A percentile compares a stretch with the other conserved stretches of the same genome.
These are phyloP conservation scores for Trachelus iudaicus DNA, from an alignment of 2,888 invertebrate genomes.

Conservation along the genomic window DNA sequence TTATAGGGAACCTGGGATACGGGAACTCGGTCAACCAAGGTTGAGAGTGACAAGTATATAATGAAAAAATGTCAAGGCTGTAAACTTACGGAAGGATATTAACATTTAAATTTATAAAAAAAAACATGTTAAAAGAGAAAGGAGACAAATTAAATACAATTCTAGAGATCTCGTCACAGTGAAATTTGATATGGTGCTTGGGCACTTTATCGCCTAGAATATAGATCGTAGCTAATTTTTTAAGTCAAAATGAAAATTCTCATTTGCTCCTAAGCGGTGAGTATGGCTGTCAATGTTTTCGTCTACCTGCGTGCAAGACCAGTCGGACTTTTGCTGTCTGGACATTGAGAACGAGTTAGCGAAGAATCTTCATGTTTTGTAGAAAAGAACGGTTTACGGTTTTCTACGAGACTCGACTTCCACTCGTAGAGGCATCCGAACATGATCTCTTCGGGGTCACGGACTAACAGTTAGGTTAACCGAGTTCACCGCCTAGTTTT, in stretches of 20 bases:
- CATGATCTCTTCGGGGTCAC: slow-evolving; percentile 9
- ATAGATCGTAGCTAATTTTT: not conserved
- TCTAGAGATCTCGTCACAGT: not conserved
- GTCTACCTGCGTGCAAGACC: not conserved
- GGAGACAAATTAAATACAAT: not conserved
- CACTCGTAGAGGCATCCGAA: not conserved
- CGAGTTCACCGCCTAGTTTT: not conserved
- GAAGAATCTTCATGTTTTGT: not conserved
- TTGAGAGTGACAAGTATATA: not conserved
- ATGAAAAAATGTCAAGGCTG: not conserved
- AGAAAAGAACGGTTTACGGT: not conserved
- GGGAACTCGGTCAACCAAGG: not conserved
- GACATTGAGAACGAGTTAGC: not conserved
- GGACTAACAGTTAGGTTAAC: slow-evolving; percentile 3
- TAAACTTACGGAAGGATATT: not conserved
- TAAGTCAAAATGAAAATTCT: not conserved
- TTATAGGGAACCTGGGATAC: not conserved
- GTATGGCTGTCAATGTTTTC: not conserved
- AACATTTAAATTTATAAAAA: not conserved
- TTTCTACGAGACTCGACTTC: not conserved
- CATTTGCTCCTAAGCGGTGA: not conserved
- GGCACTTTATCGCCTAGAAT: not conserved
- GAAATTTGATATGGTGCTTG: not conserved
- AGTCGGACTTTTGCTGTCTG: not conserved
- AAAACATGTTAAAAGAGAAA: not conserved